Base-by-base conservation (phyloP, 1,140 invertebrate species). In the Hypsibius dujardini region DNA sequence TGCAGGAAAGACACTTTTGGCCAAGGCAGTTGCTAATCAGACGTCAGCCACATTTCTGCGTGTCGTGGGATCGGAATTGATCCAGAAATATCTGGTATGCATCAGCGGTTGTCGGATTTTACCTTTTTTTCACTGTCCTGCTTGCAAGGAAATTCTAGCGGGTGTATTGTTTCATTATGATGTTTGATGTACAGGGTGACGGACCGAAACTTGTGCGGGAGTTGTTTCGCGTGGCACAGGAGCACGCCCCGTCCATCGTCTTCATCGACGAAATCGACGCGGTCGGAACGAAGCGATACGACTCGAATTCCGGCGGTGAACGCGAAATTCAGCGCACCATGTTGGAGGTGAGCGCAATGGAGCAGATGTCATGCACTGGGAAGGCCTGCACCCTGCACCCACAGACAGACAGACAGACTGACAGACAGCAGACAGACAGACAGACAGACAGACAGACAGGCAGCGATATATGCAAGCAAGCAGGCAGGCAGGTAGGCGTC, bases 231-330 rank as follows among this genome's bases (percentile, higher is more conserved):
- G 95, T 99, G 3, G 95, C 96, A 42, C 95, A 99, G 78, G 95
- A 99, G 80, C 93, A 99, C 84, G 94, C 95, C 1, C 95, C 96
- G 3, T 97, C 94, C 1, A 99, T 99, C 81, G 95, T 99, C 1
- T 99, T 99, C 79, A 98, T 99, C 78, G 96, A 99, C 84, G 96
- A 99, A 86, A 99, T 99, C 76, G 96, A 99, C 85, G 96, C 96
- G 73, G 92, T 99, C 47, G 96, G 96, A 70, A 99, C 96, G 42
- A 99, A 99, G 83, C 85, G 93, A 69, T 99, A 99, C 78, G 96
- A 99, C 77, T 98, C 95, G 1, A 99, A 99, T 80, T 98, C 94
- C 75, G 96, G 96, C 60, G 96, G 96, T 74, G 96, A 99, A 80
- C 85, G 96, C 73, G 96, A 99, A 85, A 99, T 99, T 81, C 96